Evolutionary conservation across 1,140 invertebrate genomes (phyloP).

Genomic region (Schmidtea mediterranea): DNA sequence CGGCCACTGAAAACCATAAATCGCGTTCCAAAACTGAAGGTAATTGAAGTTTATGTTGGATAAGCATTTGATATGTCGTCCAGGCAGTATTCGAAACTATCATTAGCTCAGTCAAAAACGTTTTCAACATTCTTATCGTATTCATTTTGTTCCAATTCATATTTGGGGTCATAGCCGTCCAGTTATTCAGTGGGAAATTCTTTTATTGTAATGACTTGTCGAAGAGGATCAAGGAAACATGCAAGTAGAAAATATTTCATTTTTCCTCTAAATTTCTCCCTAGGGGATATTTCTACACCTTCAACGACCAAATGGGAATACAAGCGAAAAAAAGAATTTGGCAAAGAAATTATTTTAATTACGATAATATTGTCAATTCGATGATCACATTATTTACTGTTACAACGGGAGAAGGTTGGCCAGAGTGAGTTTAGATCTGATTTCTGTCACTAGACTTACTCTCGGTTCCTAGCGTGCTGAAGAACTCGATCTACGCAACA

Average conservation of each 20-base stretch:
- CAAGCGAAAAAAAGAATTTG: conserved; percentile 51
- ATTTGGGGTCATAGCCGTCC: conserved; percentile 99
- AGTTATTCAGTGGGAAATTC: conserved; percentile 99
- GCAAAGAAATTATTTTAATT: conserved; percentile 72
- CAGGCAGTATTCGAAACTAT: conserved; percentile 99
- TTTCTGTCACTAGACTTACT: neutral
- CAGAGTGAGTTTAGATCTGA: conserved; percentile 41
- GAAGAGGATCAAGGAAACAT: conserved; percentile 65
- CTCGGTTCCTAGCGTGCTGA: neutral
- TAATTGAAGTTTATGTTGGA: conserved; percentile 10
- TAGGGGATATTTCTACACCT: conserved; percentile 74
- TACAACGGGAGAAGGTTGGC: conserved; percentile 96
- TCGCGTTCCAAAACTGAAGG: conserved; percentile 64
- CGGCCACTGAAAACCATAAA: conserved; percentile 99
- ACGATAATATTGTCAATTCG: conserved; percentile 84
- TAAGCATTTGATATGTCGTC: conserved; percentile 21
- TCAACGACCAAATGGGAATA: conserved; percentile 50
- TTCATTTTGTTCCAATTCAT: conserved; percentile 99
- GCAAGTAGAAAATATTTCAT: conserved; percentile 40
- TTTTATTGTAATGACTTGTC: conserved; percentile 95
- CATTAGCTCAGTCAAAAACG: conserved; percentile 98
- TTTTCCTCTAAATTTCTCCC: neutral
- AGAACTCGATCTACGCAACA: conserved; percentile 76
- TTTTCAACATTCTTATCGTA: conserved; percentile 99
- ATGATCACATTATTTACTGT: conserved; percentile 97